A percentile compares a stretch with the other conserved stretches of the same genome.
Conservation (phyloP, 2,888 invertebrate species). For the Trissolcus japonicus region DNA sequence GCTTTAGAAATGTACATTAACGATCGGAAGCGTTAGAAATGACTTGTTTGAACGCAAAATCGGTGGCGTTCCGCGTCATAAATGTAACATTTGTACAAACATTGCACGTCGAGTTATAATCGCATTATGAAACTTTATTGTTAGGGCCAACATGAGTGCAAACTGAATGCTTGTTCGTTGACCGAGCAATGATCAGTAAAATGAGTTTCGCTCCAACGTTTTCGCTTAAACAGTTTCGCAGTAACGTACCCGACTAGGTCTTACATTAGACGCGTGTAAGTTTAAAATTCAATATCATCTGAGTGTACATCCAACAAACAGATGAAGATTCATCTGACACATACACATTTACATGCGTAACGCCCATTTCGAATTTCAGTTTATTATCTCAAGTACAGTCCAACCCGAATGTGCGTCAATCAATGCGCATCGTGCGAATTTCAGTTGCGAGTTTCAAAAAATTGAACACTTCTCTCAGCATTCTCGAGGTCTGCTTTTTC, state of each 20-base stretch:
- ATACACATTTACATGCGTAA: slow-evolving; percentile 44
- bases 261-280: slow-evolving; percentile 41
- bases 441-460: slow-evolving; percentile 38
- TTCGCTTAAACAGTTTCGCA: slow-evolving; percentile 40
- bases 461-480: slow-evolving; percentile 31
- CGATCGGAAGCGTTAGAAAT: slow-evolving; percentile 18
- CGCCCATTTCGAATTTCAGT: slow-evolving; percentile 42
- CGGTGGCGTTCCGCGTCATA: slow-evolving; percentile 7
- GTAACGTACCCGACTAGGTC: slow-evolving; percentile 11
- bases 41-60: slow-evolving; percentile 19
- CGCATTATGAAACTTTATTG: slow-evolving; percentile 36
- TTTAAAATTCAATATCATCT: slow-evolving; percentile 48
- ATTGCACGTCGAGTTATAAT: slow-evolving; percentile 20
- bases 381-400: slow-evolving; percentile 46
- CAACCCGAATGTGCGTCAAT: slow-evolving; percentile 38
- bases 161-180: slow-evolving; percentile 31
- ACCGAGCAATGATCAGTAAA: slow-evolving; percentile 29
- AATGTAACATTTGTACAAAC: slow-evolving; percentile 15
- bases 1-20: slow-evolving; percentile 36
- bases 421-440: slow-evolving; percentile 38
- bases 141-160: slow-evolving; percentile 34
- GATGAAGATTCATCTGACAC: slow-evolving; percentile 54
- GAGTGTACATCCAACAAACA: slow-evolving; percentile 50
- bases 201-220: slow-evolving; percentile 41
- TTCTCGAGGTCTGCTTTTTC: too few relatives aligned